Conservation (phyloP, 2,797 vertebrate species). For the Anas flavirostris region DNA sequence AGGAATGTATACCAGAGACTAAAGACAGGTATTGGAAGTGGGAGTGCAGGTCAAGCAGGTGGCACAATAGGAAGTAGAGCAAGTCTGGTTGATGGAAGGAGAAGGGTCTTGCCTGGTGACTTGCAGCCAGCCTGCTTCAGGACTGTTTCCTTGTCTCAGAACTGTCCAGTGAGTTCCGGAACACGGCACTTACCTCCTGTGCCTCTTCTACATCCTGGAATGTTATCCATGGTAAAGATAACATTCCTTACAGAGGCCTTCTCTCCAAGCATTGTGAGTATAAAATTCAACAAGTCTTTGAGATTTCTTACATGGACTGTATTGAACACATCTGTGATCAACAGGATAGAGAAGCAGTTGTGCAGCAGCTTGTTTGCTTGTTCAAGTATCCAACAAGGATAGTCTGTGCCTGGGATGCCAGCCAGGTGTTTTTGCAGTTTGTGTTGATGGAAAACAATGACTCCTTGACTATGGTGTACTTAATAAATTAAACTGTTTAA, state of each 20-base stretch:
- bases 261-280: background rate
- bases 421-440: background rate
- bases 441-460: background rate
- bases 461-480: background rate
- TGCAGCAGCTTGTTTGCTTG: background rate
- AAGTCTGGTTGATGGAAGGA: background rate
- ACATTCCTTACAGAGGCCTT: background rate
- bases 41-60: background rate
- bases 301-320: background rate
- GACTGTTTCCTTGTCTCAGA: background rate
- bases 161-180: background rate
- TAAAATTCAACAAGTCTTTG: background rate
- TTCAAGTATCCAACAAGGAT: background rate
- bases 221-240: background rate
- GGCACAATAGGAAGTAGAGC: background rate
- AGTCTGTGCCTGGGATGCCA: slow-evolving; percentile 3
- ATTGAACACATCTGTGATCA: background rate
- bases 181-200: background rate
- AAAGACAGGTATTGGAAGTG: background rate
- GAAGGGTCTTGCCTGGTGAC: background rate
- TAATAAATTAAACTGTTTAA: background rate
- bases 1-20: background rate
- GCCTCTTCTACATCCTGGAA: background rate
- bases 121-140: background rate
- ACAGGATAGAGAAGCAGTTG: background rate